Conservation (phyloP, 2,113 vertebrate genomes). For the Rattus rattus region DNA sequence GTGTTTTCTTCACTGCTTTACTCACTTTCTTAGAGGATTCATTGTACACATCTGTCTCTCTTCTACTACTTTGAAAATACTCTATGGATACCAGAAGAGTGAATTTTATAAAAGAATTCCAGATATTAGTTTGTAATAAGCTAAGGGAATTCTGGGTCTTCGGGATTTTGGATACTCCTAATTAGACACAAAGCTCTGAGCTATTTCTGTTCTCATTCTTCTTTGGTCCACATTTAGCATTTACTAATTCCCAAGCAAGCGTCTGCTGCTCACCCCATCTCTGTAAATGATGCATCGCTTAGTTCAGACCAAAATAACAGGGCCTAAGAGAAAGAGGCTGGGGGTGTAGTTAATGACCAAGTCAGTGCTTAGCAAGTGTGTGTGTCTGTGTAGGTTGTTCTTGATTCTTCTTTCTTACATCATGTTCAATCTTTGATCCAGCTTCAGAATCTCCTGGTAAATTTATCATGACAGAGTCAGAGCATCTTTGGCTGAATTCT, state of each 20-base stretch:
- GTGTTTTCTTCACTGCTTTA: background rate
- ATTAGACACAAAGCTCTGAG: background rate
- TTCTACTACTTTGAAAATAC: background rate
- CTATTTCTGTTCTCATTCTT: background rate
- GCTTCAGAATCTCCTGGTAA: background rate
- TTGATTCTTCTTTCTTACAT: background rate
- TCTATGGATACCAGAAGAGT: conserved; percentile 3
- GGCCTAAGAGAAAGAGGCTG: background rate
- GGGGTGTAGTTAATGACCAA: background rate
- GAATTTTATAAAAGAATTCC: background rate
- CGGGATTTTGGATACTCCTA: background rate
- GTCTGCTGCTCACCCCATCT: background rate
- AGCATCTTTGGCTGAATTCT: background rate
- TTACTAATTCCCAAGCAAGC: background rate
- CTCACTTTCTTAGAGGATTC: background rate
- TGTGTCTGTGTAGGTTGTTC: too few relatives aligned
- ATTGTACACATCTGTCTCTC: background rate
- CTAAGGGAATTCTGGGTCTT: background rate
- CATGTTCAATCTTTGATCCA: background rate
- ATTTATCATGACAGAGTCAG: background rate
- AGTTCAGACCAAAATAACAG: background rate
- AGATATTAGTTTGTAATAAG: background rate
- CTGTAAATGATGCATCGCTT: background rate
- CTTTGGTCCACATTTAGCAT: background rate
- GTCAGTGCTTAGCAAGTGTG: background rate